Percentiles rank a stretch among this genome's conserved stretches.
Conservation (phyloP, 2,888 invertebrate species). For the Nineta flava region DNA sequence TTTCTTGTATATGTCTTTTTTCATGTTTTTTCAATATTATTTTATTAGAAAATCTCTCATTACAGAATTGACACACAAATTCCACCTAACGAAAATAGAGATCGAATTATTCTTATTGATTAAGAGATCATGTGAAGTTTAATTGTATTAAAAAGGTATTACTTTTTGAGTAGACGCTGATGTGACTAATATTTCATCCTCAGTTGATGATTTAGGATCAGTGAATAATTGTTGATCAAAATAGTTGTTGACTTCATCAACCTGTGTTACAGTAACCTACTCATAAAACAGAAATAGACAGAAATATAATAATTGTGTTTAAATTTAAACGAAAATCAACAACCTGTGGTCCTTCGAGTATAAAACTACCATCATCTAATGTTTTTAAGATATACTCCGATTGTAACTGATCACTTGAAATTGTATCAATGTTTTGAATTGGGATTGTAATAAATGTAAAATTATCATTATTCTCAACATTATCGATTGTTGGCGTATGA, state of each 20-base stretch:
- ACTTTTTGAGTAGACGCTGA: too few species aligned
- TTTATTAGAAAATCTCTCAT: slow-evolving; percentile 18
- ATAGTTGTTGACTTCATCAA: too few species aligned
- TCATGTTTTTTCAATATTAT: slow-evolving; percentile 20
- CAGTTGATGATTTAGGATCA: too few species aligned
- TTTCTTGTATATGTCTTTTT: slow-evolving; percentile 20
- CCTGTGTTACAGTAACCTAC: too few species aligned
- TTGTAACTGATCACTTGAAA: background rate
- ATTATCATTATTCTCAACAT: background rate
- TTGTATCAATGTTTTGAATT: background rate
- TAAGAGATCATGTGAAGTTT: too few species aligned
- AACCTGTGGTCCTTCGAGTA: background rate
- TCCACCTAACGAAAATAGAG: slow-evolving; percentile 6
- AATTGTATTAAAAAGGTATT: too few species aligned
- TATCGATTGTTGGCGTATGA: too few species aligned
- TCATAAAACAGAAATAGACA: too few species aligned
- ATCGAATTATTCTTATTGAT: background rate
- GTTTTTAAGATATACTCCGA: background rate
- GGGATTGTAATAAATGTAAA: background rate
- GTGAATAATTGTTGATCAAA: too few species aligned
- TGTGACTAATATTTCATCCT: too few species aligned
- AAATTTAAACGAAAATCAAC: too few species aligned
- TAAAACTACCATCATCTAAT: background rate
- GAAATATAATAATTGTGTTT: too few species aligned
- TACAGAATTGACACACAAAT: slow-evolving; percentile 20